These are phyloP conservation scores for Phania funesta DNA, from an alignment of 2,888 invertebrate species.

Conservation along the genomic window DNA sequence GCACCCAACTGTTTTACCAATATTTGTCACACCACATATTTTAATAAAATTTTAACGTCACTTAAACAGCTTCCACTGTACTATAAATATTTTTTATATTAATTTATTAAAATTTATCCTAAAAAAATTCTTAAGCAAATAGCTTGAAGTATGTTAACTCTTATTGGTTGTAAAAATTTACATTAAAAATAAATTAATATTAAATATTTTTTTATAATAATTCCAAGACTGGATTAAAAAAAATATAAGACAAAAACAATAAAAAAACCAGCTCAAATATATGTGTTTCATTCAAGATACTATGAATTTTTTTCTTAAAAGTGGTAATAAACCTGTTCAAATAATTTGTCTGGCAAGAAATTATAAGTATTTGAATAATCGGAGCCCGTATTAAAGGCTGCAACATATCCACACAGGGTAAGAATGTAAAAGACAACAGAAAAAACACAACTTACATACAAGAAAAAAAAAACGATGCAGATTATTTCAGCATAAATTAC, in stretches of 20 bases:
- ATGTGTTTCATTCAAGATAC: not conserved
- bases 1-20: too few species aligned
- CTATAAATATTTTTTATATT: too few species aligned
- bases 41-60: too few species aligned
- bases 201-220: conserved; percentile 39
- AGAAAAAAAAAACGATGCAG: not conserved
- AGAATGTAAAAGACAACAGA: conserved; percentile 29
- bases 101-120: too few species aligned
- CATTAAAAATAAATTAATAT: conserved; percentile 23
- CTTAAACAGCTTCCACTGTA: conserved; percentile 30
- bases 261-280: not conserved
- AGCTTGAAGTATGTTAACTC: not conserved
- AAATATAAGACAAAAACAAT: not conserved
- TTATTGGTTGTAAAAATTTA: conserved; percentile 54
- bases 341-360: not conserved
- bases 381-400: conserved; percentile 17
- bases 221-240: conserved; percentile 53
- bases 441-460: not conserved
- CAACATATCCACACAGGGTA: conserved; percentile 30
- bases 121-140: not conserved
- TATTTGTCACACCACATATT: too few species aligned
- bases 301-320: conserved; percentile 35
- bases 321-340: conserved; percentile 27
- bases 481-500: conserved; percentile 52
- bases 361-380: not conserved